phyloP scores from a whole-genome alignment of 2,113 vertebrate species.

The Miniopterus natalensis region DNA sequence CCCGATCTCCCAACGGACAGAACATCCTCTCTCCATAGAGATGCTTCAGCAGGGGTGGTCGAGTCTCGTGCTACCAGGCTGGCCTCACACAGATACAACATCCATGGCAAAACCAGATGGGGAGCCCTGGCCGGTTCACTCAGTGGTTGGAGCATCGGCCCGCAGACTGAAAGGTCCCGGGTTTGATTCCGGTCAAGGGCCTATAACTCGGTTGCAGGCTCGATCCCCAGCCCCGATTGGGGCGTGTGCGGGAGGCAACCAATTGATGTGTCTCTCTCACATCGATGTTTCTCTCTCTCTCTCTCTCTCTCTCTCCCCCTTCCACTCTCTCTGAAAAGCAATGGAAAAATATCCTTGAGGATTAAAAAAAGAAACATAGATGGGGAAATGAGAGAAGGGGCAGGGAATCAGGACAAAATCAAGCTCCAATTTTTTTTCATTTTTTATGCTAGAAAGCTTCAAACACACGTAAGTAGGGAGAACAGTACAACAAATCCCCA shows the following conservation, averaged over 20 bases:
- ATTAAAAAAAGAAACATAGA: not conserved
- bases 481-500: not conserved
- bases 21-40: not conserved
- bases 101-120: not conserved
- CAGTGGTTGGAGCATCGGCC: too few relatives aligned
- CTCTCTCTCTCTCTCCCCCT: too few relatives aligned
- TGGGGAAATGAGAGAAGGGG: not conserved
- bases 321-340: too few relatives aligned
- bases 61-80: not conserved
- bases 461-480: not conserved
- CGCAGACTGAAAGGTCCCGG: too few relatives aligned
- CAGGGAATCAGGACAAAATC: not conserved
- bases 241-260: too few relatives aligned
- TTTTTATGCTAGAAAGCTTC: constrained; percentile 32
- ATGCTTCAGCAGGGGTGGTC: not conserved
- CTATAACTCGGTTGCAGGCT: too few relatives aligned
- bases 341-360: too few relatives aligned
- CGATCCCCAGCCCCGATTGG: too few relatives aligned
- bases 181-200: too few relatives aligned
- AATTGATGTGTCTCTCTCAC: too few relatives aligned
- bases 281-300: too few relatives aligned
- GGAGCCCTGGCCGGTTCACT: not conserved
- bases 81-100: not conserved
- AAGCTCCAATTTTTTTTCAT: not conserved
- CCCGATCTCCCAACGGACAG: constrained; percentile 5